These are phyloP conservation scores for Cryptus armator DNA, from an alignment of 2,888 invertebrate genomes.

Conservation along the genomic window DNA sequence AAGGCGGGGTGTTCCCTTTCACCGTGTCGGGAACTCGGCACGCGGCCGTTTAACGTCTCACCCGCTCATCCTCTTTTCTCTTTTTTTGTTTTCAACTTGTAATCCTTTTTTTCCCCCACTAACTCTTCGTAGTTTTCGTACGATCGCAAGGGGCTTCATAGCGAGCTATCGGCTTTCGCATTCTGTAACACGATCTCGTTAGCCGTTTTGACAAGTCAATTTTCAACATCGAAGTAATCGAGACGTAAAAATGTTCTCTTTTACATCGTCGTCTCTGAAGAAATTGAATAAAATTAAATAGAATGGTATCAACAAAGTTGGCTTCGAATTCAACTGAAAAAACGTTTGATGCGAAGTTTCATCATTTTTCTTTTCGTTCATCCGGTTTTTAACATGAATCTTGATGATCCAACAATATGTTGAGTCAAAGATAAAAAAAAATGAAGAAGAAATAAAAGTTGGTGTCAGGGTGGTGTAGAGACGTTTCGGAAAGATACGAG, in stretches of 20 bases:
- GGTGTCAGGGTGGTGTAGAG: conserved; percentile 9
- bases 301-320: no score
- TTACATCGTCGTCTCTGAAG: no score
- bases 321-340: no score
- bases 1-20: conserved; percentile 81
- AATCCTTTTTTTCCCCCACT: not conserved
- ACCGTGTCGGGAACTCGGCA: conserved; percentile 68
- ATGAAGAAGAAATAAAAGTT: conserved; percentile 29
- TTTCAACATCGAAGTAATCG: not conserved
- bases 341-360: no score
- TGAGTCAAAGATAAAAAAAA: conserved; percentile 17
- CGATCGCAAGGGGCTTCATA: not conserved
- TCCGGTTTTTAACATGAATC: no score
- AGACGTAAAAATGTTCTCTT: not conserved
- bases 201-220: conserved; percentile 11
- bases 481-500: conserved; percentile 21
- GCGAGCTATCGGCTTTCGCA: conserved; percentile 12
- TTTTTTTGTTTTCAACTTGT: conserved; percentile 18
- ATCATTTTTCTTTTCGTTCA: no score
- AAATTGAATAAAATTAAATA: no score
- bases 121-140: not conserved
- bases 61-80: conserved; percentile 40
- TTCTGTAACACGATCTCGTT: conserved; percentile 11
- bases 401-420: no score
- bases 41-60: conserved; percentile 77